phyloP scores from a whole-genome alignment of 1,140 invertebrate species.

The Brevipalpus yothersi region DNA sequence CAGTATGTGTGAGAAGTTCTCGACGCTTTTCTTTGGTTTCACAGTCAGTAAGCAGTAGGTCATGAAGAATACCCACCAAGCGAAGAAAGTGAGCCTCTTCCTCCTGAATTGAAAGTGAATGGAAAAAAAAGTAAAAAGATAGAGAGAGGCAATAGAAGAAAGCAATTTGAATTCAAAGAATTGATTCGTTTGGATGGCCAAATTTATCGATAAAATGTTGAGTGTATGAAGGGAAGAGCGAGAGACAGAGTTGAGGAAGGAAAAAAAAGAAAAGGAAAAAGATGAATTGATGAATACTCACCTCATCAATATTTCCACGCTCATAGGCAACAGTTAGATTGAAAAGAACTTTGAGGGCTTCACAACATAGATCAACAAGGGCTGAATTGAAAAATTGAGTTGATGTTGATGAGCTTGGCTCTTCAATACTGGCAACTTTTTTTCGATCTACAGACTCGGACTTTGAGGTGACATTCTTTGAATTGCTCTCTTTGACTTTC shows the following conservation, averaged over 20 bases:
- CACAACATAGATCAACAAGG: conserved; percentile 37
- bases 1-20: conserved; percentile 36
- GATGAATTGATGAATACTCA: conserved; percentile 1
- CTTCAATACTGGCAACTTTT: too few species aligned
- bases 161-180: background rate
- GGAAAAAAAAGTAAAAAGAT: background rate
- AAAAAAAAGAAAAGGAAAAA: background rate
- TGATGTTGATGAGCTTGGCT: too few species aligned
- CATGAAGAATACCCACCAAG: conserved; percentile 41
- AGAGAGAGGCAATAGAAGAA: background rate
- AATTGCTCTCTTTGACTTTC: too few species aligned
- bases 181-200: background rate
- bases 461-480: too few species aligned
- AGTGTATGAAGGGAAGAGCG: background rate
- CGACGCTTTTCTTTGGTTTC: conserved; percentile 32
- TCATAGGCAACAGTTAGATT: conserved; percentile 40
- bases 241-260: background rate
- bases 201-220: background rate
- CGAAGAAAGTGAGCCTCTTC: conserved; percentile 43
- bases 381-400: too few species aligned
- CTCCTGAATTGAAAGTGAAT: conserved; percentile 21
- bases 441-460: too few species aligned
- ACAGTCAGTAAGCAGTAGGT: conserved; percentile 36
- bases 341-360: conserved; percentile 68
- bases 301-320: conserved; percentile 22